Percentiles rank a stretch among this genome's conserved stretches.
Conservation (phyloP, 2,797 vertebrate species). For the Telmatherina bonti region DNA sequence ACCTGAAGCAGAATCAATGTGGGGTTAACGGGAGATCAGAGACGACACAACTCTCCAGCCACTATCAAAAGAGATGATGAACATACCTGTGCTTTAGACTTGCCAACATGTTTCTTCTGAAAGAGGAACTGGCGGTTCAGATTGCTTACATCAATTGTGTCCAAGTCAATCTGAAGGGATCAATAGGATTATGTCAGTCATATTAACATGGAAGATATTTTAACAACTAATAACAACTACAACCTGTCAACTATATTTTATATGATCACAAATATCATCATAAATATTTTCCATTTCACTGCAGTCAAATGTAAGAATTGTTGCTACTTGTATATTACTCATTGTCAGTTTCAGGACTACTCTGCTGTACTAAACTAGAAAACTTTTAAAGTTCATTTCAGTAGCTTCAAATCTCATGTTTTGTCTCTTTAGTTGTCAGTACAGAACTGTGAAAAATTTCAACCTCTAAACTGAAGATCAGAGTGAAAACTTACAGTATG, state of each 20-base stretch:
- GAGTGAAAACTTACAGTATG: not conserved
- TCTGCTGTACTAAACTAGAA: not conserved
- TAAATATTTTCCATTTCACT: no score
- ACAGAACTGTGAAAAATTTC: not conserved
- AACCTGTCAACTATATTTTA: not conserved
- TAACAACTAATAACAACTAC: not conserved
- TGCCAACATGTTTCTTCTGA: conserved; percentile 99
- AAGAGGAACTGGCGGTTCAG: conserved; percentile 98
- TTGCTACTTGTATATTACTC: not conserved
- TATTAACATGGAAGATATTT: not conserved
- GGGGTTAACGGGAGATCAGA: not conserved
- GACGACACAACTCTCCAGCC: not conserved
- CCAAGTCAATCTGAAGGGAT: conserved; percentile 92
- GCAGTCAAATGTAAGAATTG: no score
- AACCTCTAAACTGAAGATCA: conserved; percentile 2
- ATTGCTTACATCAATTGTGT: conserved; percentile 99
- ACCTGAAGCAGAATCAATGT: conserved; percentile 82
- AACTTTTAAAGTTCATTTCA: no score
- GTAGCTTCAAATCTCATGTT: not conserved
- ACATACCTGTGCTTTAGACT: conserved; percentile 96
- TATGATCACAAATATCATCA: no score
- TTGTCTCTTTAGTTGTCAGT: not conserved
- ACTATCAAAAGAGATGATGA: not conserved
- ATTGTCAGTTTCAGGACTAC: not conserved
- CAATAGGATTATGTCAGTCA: not conserved